phyloP scores from a whole-genome alignment of 2,113 vertebrate genomes.

The Eleginops maclovinus region DNA sequence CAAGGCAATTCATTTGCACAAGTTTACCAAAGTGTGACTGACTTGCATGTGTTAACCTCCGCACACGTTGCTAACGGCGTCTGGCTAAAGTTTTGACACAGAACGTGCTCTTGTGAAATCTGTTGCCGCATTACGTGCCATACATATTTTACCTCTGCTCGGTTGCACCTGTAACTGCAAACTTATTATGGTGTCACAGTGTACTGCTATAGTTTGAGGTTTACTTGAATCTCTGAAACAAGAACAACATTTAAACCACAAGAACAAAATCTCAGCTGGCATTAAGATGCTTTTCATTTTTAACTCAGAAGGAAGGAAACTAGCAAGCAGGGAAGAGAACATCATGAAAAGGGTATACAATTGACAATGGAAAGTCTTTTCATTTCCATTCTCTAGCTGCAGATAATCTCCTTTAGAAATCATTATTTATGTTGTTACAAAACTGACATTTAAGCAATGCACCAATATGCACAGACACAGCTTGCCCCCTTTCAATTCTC shows the following conservation, averaged over 20 bases:
- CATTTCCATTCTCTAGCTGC: constrained; percentile 19
- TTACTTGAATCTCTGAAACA: background rate
- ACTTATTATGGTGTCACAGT: background rate
- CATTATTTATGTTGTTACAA: background rate
- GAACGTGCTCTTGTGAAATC: too few species aligned
- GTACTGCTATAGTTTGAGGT: background rate
- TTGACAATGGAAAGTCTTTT: background rate
- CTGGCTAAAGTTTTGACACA: too few species aligned
- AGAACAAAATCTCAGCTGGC: too few species aligned
- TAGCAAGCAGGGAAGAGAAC: background rate
- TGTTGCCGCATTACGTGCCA: too few species aligned
- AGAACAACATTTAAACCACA: background rate
- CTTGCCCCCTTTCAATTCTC: constrained; percentile 13
- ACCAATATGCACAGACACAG: background rate
- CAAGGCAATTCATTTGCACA: too few species aligned
- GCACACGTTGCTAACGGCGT: too few species aligned
- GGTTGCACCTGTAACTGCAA: too few species aligned
- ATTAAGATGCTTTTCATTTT: too few species aligned
- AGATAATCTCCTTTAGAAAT: constrained; percentile 30
- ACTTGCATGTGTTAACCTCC: too few species aligned
- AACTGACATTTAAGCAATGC: constrained; percentile 16
- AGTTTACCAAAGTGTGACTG: too few species aligned
- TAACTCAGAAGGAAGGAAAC: too few species aligned
- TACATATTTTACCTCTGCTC: too few species aligned
- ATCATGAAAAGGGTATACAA: background rate